Conservation (phyloP, 2,113 vertebrate species). For the Python bivittatus region DNA sequence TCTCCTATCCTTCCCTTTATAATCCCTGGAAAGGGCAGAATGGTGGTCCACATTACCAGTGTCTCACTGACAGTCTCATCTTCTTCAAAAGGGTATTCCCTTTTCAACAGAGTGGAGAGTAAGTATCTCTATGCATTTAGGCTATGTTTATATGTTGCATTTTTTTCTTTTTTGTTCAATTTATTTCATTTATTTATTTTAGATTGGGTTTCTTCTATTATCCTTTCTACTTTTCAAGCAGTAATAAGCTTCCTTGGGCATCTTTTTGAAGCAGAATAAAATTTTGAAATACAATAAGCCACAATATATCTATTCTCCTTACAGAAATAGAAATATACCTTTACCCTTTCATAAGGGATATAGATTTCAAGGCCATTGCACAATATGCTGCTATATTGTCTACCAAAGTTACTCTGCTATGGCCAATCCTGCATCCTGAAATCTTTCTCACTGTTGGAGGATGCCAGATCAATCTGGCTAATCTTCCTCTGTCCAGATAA, state of each 20-base stretch:
- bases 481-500: neutral
- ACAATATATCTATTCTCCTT: slow-evolving; percentile 47
- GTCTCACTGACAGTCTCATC: neutral
- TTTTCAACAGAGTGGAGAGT: neutral
- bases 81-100: neutral
- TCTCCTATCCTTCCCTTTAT: neutral
- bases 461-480: neutral
- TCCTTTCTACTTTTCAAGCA: neutral
- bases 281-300: neutral
- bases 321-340: slow-evolving; percentile 49
- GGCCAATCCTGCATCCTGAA: neutral
- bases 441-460: neutral
- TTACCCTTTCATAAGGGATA: slow-evolving; percentile 47
- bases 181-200: neutral
- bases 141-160: neutral
- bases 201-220: neutral
- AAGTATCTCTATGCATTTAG: neutral
- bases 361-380: slow-evolving; percentile 51
- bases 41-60: neutral
- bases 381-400: slow-evolving; percentile 48
- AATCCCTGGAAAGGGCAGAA: neutral
- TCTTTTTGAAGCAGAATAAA: neutral
- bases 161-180: neutral
- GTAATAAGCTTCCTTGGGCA: neutral
- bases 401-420: neutral